Evolutionary conservation across 2,888 invertebrate species (phyloP).

Genomic region (Chelonus formosanus): DNA sequence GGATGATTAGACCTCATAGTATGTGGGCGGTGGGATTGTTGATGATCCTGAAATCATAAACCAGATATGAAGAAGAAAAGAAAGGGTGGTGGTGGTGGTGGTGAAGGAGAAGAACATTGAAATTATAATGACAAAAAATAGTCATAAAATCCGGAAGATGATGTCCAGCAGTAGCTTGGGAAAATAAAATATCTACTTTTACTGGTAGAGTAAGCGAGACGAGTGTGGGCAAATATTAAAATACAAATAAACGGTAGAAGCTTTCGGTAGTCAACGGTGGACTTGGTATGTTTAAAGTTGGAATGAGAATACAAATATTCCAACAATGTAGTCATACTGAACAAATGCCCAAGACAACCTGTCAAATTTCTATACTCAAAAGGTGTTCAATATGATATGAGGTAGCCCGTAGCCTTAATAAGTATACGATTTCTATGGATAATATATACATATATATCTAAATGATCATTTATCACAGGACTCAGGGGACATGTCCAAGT

Average conservation of each 20-base stretch:
- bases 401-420: conserved; percentile 6
- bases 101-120: too few relatives aligned
- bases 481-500: not conserved
- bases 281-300: conserved; percentile 21
- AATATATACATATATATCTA: not conserved
- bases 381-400: conserved; percentile 4
- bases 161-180: not conserved
- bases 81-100: not conserved
- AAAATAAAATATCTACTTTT: not conserved
- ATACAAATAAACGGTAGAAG: conserved; percentile 24
- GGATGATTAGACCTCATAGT: conserved; percentile 37
- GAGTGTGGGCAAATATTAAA: conserved; percentile 18
- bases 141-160: too few relatives aligned
- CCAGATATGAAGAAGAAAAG: conserved; percentile 2
- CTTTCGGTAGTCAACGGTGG: conserved; percentile 29
- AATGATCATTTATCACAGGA: conserved; percentile 19
- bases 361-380: conserved; percentile 3
- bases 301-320: conserved; percentile 25
- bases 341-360: conserved; percentile 18
- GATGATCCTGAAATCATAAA: conserved; percentile 28
- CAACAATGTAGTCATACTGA: conserved; percentile 30
- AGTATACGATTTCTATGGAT: not conserved
- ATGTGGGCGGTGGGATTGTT: conserved; percentile 36
- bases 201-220: not conserved
- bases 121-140: too few relatives aligned